Evolutionary conservation across 2,797 vertebrate species (phyloP), one percentile per base, ranked within the genome.

Genomic region (Jordanella pulchra): DNA sequence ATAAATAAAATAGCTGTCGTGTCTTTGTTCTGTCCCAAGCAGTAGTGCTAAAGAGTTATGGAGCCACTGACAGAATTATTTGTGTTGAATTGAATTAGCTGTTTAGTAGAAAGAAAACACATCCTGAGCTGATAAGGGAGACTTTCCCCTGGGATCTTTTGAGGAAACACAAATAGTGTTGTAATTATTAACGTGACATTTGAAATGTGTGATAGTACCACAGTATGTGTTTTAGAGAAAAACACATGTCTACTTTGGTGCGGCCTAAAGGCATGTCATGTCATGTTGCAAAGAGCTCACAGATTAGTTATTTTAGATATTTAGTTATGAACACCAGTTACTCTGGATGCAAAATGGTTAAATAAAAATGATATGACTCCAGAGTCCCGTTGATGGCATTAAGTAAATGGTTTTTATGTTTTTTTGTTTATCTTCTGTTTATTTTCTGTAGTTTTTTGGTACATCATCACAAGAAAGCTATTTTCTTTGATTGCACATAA

Each of bases 1-100:
- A 89, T 86, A 81, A 80, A 82, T 82, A 75, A 93, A 91, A 82
- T 74, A 84, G 90, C 91, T 79, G 89, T 66, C 74, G 77, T 72
- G 80, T 69, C 77, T 87, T 90, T 82, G 79, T 44, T 78, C 63
- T 28, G 53, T 88, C 68, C 68, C 69, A 80, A 73, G 39, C 60
- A 7, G 64, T 55, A 47, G 58, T 9, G 44, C 32, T 73, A 77
- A 75, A 73, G 60, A 83, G 51, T 55, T 75, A 70, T 61, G 58
- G 82, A 82, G 73, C 18, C 47, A 61, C 58, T 86, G 79, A 76
- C 76, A 68, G 82, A 79, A 83, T 86, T 78, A 90, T 83, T 84
- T 71, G 72, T 39, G 81, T 89, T 83, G 48, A 84, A 86, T 75
- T 85, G 67, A 89, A 81, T 89, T 83, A 75, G 65, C 72, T 35